Base-by-base conservation (phyloP, 2,797 vertebrate genomes). In the Crenichthys baileyi region DNA sequence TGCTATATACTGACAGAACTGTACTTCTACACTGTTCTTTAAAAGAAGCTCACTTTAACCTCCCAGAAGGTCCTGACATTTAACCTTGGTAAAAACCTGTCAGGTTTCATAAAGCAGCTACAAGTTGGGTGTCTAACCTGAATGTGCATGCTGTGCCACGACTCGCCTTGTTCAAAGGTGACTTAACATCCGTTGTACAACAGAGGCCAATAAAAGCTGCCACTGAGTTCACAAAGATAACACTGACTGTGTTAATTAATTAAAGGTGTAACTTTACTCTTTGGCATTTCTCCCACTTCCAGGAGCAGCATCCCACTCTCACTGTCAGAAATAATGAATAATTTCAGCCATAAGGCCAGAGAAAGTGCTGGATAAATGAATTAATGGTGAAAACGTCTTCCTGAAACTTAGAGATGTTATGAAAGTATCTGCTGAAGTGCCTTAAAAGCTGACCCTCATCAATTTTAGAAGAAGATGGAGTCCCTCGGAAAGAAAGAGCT, bases 191-290 rank as follows among this genome's bases (percentile, higher is more conserved):
- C 0, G 12, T 44, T 44, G 39, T 24, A 46, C 41, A 68, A 22
- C 41, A 46, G 67, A 46, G 12, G 24, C 67, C 24, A n/a, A 46
- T 70, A 46, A 46, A 46, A 46, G 67, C 39, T 70, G 67, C 67
- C 67, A 26, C 22, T 18, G 5, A 20, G 84, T 81, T 85, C 55
- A 70, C 48, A 79, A 31, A 75, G 84, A 88, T 87, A 90, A 87
- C 82, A 85, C 84, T 89, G 84, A 89, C 72, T 12, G 11, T 84
- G 88, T 86, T 90, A 90, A 91, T 92, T 92, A 91, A 90, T 91
- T 91, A 88, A 86, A 91, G 80, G 88, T 90, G 85, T 90, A 87
- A 85, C 85, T 87, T 88, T 73, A 72, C 85, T 90, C 83, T 76
- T 79, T 76, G 83, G 77, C 72, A 26, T 46, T 77, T 75, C 58